phyloP scores from a whole-genome alignment of 2,113 vertebrate genomes.

The Clinocottus analis region DNA sequence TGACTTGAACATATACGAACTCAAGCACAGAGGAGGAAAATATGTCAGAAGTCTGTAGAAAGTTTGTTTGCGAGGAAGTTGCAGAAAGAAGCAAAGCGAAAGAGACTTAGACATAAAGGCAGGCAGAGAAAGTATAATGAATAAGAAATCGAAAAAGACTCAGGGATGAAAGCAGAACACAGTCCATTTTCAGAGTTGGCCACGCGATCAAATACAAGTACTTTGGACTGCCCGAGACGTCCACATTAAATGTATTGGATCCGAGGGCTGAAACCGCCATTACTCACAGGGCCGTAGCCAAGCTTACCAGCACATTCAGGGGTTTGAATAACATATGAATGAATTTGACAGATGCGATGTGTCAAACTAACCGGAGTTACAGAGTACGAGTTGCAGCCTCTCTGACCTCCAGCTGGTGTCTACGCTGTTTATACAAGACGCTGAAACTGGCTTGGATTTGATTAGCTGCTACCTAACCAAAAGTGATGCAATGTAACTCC shows the following conservation, averaged over 20 bases:
- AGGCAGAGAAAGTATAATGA: slow-evolving; percentile 10
- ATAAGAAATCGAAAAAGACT: slow-evolving; percentile 42
- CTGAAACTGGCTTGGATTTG: slow-evolving; percentile 19
- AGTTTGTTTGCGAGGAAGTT: slow-evolving; percentile 50
- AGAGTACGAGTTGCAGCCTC: slow-evolving; percentile 1
- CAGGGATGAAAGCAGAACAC: slow-evolving; percentile 42
- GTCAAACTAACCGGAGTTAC: slow-evolving; percentile 10
- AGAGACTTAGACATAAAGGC: slow-evolving; percentile 12
- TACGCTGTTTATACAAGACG: slow-evolving; percentile 36
- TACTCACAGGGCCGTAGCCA: slow-evolving; percentile 20
- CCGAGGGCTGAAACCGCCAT: slow-evolving; percentile 21
- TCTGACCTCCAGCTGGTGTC: slow-evolving; percentile 15
- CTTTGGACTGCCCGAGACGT: slow-evolving; percentile 17
- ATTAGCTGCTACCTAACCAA: slow-evolving; percentile 17
- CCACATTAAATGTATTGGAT: slow-evolving; percentile 46
- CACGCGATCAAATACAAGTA: slow-evolving; percentile 43
- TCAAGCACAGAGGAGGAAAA: slow-evolving; percentile 34
- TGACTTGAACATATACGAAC: slow-evolving; percentile 30
- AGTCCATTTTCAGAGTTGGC: slow-evolving; percentile 54
- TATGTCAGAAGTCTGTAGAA: slow-evolving; percentile 25
- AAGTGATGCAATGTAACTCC: slow-evolving; percentile 1
- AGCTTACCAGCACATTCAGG: slow-evolving; percentile 18
- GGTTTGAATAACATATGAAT: slow-evolving; percentile 43
- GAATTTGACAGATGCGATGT: slow-evolving; percentile 59
- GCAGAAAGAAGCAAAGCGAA: slow-evolving; percentile 1